These are phyloP conservation scores for Mesoligia furuncula DNA, from an alignment of 2,888 invertebrate species.

Conservation along the genomic window DNA sequence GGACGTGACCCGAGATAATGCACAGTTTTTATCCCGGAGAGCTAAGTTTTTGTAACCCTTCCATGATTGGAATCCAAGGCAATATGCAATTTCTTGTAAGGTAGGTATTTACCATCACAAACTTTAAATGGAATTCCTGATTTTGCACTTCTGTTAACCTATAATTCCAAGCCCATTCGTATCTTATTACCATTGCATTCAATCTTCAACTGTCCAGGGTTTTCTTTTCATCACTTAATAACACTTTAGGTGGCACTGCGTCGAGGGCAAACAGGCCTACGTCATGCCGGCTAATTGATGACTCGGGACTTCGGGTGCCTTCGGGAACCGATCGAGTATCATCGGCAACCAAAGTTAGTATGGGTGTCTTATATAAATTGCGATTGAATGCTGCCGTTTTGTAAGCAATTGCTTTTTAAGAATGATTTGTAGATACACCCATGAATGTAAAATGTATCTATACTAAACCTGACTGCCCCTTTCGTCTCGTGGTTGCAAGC, in stretches of 20 bases:
- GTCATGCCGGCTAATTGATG: conserved; percentile 78
- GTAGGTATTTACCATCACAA: background rate
- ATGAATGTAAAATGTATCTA: background rate
- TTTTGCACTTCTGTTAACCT: background rate
- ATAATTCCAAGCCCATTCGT: background rate
- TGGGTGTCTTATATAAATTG: conserved; percentile 1
- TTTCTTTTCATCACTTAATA: conserved; percentile 55
- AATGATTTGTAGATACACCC: background rate
- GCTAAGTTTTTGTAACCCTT: background rate
- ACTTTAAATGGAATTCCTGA: background rate
- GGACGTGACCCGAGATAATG: background rate
- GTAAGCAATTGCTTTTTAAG: background rate
- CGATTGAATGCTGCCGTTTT: conserved; percentile 35
- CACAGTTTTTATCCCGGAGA: background rate
- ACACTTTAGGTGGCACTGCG: conserved; percentile 49
- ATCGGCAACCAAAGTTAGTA: conserved; percentile 62
- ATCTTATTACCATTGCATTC: conserved; percentile 6
- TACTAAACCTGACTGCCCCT: too few species aligned
- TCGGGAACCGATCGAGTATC: conserved; percentile 59
- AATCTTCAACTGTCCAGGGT: conserved; percentile 9
- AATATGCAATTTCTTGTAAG: background rate
- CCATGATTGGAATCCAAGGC: too few species aligned
- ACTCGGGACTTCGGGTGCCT: conserved; percentile 67
- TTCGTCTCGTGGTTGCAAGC: too few species aligned
- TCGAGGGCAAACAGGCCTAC: conserved; percentile 59